These are phyloP conservation scores for Epinephelus malabaricus DNA, from an alignment of 2,797 vertebrate genomes.

Conservation along the genomic window DNA sequence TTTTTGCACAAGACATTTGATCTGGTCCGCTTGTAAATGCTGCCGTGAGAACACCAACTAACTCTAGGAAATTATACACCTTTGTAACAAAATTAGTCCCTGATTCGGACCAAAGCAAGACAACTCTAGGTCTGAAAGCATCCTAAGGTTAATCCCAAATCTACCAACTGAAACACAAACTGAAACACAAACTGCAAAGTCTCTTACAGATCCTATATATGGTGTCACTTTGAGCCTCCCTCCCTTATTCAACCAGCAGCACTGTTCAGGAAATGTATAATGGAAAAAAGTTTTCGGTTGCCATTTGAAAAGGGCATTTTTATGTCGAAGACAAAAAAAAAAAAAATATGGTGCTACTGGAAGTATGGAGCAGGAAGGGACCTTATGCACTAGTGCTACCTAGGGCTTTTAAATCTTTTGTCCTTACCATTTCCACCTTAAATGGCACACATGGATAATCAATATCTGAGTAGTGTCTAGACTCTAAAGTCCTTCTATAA, in stretches of 20 bases:
- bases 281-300: slow-evolving; percentile 19
- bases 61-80: too few relatives aligned
- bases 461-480: slow-evolving; percentile 11
- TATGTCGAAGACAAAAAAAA: slow-evolving; percentile 3
- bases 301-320: slow-evolving; percentile 38
- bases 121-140: too few relatives aligned
- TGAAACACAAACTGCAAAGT: neutral
- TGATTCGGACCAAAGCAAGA: too few relatives aligned
- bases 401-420: slow-evolving; percentile 22
- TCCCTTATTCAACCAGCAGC: neutral
- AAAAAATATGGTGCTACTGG: neutral
- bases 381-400: slow-evolving; percentile 2
- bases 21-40: too few relatives aligned
- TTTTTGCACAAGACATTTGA: too few relatives aligned
- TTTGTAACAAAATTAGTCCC: too few relatives aligned
- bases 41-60: too few relatives aligned
- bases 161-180: too few relatives aligned
- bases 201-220: neutral
- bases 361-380: neutral
- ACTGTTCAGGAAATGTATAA: slow-evolving; percentile 13
- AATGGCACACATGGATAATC: slow-evolving; percentile 49
- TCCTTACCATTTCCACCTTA: slow-evolving; percentile 35
- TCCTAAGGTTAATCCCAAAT: neutral
- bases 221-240: neutral
- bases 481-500: slow-evolving; percentile 28